Conservation (phyloP, 2,888 invertebrate species). For the Caenorhabditis sp. region DNA sequence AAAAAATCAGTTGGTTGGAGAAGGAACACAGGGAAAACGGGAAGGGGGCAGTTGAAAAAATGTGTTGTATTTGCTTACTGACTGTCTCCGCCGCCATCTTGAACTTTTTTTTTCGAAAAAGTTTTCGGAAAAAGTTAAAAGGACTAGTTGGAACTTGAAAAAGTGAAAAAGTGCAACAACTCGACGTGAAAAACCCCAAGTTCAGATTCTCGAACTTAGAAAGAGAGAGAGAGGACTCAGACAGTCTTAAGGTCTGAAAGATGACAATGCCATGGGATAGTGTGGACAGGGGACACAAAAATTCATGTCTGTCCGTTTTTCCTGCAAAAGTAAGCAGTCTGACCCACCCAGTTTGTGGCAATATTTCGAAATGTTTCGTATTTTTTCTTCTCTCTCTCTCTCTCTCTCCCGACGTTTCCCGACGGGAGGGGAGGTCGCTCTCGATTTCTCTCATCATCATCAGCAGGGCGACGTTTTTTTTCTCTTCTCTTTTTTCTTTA, state of each 20-base stretch:
- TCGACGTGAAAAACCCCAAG: too few species aligned
- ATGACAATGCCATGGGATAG: too few species aligned
- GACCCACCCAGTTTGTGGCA: slow-evolving; percentile 20
- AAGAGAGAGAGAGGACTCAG: too few species aligned
- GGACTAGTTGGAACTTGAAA: background rate
- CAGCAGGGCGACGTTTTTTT: slow-evolving; percentile 10
- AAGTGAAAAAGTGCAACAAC: background rate
- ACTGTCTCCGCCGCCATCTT: background rate
- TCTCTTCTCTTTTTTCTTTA: background rate
- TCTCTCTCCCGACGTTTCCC: background rate
- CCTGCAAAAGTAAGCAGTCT: too few species aligned
- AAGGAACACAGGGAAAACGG: background rate
- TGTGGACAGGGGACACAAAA: too few species aligned
- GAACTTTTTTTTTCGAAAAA: background rate
- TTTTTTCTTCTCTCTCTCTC: too few species aligned
- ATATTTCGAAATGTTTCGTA: slow-evolving; percentile 63
- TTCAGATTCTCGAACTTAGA: too few species aligned
- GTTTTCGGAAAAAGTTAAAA: too few species aligned
- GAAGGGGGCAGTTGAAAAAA: slow-evolving; percentile 4
- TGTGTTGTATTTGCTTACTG: slow-evolving; percentile 1
- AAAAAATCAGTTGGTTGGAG: background rate
- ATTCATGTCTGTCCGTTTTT: too few species aligned
- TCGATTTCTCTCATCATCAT: background rate
- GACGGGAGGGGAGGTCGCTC: background rate
- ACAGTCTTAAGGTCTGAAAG: too few species aligned